A percentile compares a stretch with the other conserved stretches of the same genome.
Evolutionary conservation across 2,797 vertebrate species (phyloP).

Genomic region (Coregonus suidteri): DNA sequence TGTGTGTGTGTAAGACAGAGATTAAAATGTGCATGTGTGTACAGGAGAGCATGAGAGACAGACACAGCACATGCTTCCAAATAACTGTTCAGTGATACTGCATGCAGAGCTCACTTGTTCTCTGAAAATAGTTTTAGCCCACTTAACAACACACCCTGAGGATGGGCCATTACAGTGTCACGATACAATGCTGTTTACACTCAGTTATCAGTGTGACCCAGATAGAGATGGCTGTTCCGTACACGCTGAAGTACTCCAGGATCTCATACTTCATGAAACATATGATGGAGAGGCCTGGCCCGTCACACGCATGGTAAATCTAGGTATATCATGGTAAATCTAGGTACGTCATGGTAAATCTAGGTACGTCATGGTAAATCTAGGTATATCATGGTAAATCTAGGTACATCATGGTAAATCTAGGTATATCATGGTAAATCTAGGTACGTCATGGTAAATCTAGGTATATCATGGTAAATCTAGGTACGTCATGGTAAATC

Average conservation of each 20-base stretch:
- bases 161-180: too few relatives aligned
- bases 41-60: slow-evolving; percentile 19
- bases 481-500: too few relatives aligned
- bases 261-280: slow-evolving; percentile 92
- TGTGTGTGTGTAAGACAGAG: not conserved
- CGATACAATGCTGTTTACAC: slow-evolving; percentile 35
- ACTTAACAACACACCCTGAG: not conserved
- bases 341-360: too few relatives aligned
- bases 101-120: not conserved
- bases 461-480: too few relatives aligned
- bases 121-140: not conserved
- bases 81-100: slow-evolving; percentile 39
- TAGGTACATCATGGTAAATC: too few relatives aligned
- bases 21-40: not conserved
- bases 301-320: slow-evolving; percentile 85
- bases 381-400: too few relatives aligned
- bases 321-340: too few relatives aligned
- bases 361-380: too few relatives aligned
- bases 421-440: too few relatives aligned
- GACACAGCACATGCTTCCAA: slow-evolving; percentile 40
- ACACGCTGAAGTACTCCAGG: slow-evolving; percentile 94
- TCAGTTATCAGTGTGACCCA: slow-evolving; percentile 97
- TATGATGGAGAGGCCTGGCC: slow-evolving; percentile 86
- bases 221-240: slow-evolving; percentile 92
- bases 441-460: too few relatives aligned